A percentile compares a stretch with the other conserved stretches of the same genome.
Conservation (phyloP, 1,140 invertebrate species). For the Condylostylus longicornis region DNA sequence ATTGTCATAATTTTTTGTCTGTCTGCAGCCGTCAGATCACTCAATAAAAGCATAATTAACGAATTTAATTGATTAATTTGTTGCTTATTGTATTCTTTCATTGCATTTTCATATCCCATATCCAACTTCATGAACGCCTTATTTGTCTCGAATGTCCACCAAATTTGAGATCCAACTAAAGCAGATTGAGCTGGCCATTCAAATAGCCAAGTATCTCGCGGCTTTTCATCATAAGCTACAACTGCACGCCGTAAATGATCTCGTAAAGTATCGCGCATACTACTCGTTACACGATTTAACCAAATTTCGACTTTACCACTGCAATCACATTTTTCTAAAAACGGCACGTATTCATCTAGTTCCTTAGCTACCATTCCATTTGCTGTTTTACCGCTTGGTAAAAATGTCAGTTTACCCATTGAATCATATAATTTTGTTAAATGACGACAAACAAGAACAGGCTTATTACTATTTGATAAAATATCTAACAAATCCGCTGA, state of each 20-base stretch:
- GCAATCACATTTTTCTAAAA: conserved; percentile 64
- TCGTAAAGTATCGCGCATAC: conserved; percentile 64
- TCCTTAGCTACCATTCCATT: conserved; percentile 78
- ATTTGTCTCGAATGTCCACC: conserved; percentile 88
- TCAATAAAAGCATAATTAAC: conserved; percentile 64
- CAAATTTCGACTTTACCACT: conserved; percentile 81
- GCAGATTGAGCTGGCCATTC: conserved; percentile 78
- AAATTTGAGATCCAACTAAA: conserved; percentile 81
- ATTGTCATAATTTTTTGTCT: conserved; percentile 91
- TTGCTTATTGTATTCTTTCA: conserved; percentile 88
- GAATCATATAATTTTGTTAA: conserved; percentile 89
- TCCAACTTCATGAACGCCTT: conserved; percentile 75
- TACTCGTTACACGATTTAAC: conserved; percentile 71
- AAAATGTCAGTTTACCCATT: conserved; percentile 68
- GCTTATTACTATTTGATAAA: conserved; percentile 86
- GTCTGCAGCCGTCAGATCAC: conserved; percentile 64
- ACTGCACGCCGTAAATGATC: conserved; percentile 67
- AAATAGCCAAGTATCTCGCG: conserved; percentile 82
- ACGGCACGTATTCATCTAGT: conserved; percentile 53
- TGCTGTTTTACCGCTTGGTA: conserved; percentile 33
- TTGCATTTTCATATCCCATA: conserved; percentile 81
- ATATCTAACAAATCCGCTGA: conserved; percentile 88
- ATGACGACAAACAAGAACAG: conserved; percentile 65
- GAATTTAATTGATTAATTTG: conserved; percentile 69
- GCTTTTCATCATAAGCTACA: conserved; percentile 73